Base-by-base conservation (phyloP, 2,888 invertebrate genomes). In the Drosophila pegasa region DNA sequence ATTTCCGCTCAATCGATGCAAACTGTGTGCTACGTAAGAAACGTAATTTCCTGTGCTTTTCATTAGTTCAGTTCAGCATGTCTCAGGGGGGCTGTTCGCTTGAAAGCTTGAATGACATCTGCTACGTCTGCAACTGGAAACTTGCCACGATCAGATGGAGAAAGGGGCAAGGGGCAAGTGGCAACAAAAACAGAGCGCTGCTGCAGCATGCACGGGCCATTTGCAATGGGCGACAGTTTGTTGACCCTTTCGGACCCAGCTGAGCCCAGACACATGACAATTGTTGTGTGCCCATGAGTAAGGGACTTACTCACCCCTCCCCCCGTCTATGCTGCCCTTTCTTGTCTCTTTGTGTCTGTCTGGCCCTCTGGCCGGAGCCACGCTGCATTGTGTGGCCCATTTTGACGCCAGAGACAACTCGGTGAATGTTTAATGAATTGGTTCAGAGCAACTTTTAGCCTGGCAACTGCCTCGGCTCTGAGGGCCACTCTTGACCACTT, bases 341-440 rank as follows among this genome's bases (percentile, higher is more conserved):
- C 55, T 59, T 35, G 52, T 33, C 20, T 38, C 54, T 63, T 31
- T 52, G 38, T 56, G 29, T 29, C 31, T 22, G 22, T 25, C 38
- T 37, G 35, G 22, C 52, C 38, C 29, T 48, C 33, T 47, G 38
- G n/a, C n/a, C 38, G 59, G 52, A 35, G 31, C 56, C 67, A 67
- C 57, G 61, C 65, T 75, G 75, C 75, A 71, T 75, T 75, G 75
- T 78, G 64, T 66, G 78, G 54, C 65, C 78, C 68, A 78, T 77
- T 77, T 78, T 73, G 70, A 63, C 75, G 73, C 69, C 66, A 78
- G 83, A 76, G 80, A 76, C 71, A 64, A 68, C 65, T 78, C 64
- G 63, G 76, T 84, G 81, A 76, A 83, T 83, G 63, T 83, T 83
- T 83, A 80, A 83, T 86, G 83, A 83, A 78, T 83, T 83, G 78